Base-by-base conservation (phyloP, 2,888 invertebrate species). In the Platycnemis pennipes region DNA sequence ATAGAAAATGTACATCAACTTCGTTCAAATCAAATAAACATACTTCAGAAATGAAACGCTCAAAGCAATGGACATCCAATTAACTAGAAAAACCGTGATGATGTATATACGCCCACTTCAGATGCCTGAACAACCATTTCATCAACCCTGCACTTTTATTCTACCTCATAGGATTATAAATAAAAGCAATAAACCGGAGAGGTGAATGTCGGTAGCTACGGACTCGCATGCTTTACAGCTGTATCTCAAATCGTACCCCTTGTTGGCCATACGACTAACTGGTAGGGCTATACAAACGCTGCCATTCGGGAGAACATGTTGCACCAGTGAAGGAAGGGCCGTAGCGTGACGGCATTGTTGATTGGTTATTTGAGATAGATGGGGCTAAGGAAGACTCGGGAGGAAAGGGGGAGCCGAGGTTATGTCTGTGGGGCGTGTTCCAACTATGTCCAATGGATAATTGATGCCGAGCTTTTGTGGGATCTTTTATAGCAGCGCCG, bases 341-440 rank as follows among this genome's bases (percentile, higher is more conserved):
- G 69, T 91, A 42, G 91, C 91, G 91, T 91, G 91, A 91, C 63
- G n/a, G 69, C 45, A 69, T 69, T 91, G 63, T 63, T 91, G 91
- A 91, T 91, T 91, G 91, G 91, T 69, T 91, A 91, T 91, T 91
- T 69, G 69, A 91, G 91, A 91, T 89, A 56, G 89, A 91, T 89
- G 89, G 56, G 42, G 42, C 44, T 44, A 44, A 46, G 49, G 49
- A 46, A 88, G 49, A 63, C 46, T 56, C 56, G 63, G 44, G 77
- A 56, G 91, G 31, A 49, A 42, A 37, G 63, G 63, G 63, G 91
- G 91, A 91, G 89, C 49, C 42, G 49, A 89, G 53, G 37, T 26
- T 37, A 37, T 77, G 77, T 77, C 77, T 13, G 77, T 37, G 89
- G 53, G 91, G 89, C 89, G 89, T 89, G 89, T 89, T 89, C 89